A percentile compares a stretch with the other conserved stretches of the same genome.
These are phyloP conservation scores for Coelogynopora nodosa DNA, from an alignment of 2,888 invertebrate species.

Conservation along the genomic window DNA sequence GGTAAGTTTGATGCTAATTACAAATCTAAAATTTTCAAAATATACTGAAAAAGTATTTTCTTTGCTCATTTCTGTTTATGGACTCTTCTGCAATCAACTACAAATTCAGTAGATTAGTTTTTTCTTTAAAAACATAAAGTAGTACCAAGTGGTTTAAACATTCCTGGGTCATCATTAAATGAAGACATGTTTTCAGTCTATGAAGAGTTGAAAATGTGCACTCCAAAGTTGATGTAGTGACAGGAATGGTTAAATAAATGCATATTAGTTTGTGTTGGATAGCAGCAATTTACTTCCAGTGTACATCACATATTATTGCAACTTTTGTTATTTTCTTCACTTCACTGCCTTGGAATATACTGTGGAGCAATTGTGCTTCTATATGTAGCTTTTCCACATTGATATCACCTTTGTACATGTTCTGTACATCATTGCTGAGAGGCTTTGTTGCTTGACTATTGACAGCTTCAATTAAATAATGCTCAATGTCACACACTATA, in stretches of 20 bases:
- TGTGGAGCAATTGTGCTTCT: not conserved
- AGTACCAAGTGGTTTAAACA: not conserved
- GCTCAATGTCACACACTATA: not conserved
- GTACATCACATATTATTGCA: not conserved
- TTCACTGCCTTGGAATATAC: not conserved
- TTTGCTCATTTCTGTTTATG: not conserved
- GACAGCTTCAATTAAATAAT: not conserved
- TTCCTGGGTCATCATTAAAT: not conserved
- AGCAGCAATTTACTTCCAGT: not conserved
- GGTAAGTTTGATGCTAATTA: no score
- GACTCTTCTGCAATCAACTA: not conserved
- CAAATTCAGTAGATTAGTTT: not conserved
- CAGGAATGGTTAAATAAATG: not conserved
- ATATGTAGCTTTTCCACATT: not conserved
- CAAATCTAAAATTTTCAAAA: no score
- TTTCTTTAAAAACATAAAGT: not conserved
- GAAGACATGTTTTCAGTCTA: not conserved
- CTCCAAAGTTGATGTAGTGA: not conserved
- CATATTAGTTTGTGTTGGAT: not conserved
- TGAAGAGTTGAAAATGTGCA: not conserved
- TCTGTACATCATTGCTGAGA: not conserved
- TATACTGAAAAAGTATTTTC: not conserved
- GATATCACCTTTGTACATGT: not conserved
- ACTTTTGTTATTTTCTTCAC: not conserved
- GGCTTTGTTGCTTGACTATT: not conserved